A percentile compares a stretch with the other conserved stretches of the same genome.
Conservation (phyloP, 2,888 invertebrate species). For the Halictus ligatus region DNA sequence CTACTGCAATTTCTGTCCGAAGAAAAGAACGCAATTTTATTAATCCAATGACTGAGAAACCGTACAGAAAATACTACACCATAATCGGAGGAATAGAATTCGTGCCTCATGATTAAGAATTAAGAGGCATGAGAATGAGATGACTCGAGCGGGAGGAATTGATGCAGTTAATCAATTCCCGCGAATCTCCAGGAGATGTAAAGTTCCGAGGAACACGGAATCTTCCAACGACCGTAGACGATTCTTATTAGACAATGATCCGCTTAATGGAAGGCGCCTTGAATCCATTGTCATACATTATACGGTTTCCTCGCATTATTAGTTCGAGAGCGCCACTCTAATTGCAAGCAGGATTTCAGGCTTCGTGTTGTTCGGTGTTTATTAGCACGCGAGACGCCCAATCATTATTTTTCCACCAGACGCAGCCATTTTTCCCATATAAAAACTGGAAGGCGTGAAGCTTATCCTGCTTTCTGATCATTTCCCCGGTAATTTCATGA, state of each 20-base stretch:
- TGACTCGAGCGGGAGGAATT: background rate
- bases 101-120: background rate
- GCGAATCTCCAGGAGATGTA: background rate
- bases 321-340: constrained; percentile 17
- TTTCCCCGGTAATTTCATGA: background rate
- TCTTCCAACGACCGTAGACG: background rate
- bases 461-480: constrained; percentile 6
- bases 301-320: constrained; percentile 13
- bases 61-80: no score
- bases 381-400: background rate
- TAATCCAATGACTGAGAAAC: background rate
- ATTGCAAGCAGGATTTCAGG: background rate
- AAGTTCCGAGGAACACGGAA: background rate
- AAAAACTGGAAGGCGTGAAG: constrained; percentile 3
- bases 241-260: constrained; percentile 21
- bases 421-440: constrained; percentile 32
- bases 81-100: no score
- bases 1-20: background rate
- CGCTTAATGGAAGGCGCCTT: constrained; percentile 13
- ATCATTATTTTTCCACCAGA: background rate
- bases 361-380: background rate
- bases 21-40: background rate
- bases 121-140: background rate
- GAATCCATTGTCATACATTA: constrained; percentile 17
- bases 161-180: background rate